A percentile compares a stretch with the other conserved stretches of the same genome.
These are phyloP conservation scores for Megastigmus dorsalis DNA, from an alignment of 2,888 invertebrate genomes.

Conservation along the genomic window DNA sequence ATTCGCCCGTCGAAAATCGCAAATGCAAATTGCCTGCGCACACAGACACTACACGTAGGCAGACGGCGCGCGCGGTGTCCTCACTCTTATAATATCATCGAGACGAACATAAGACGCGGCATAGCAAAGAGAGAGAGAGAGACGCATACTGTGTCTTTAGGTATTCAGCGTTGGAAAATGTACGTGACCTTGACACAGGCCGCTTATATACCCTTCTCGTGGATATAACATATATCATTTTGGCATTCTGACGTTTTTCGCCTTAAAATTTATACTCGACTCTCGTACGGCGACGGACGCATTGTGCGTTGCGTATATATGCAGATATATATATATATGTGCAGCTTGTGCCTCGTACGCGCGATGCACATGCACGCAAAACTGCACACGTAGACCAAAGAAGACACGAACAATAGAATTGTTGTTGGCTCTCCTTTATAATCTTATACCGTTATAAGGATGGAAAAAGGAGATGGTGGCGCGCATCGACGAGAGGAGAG, in stretches of 20 bases:
- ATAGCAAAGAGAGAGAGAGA: conserved; percentile 9
- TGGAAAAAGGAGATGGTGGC: conserved; percentile 3
- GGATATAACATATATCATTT: conserved; percentile 47
- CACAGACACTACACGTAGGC: no score
- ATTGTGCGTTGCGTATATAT: conserved; percentile 22
- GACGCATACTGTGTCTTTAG: conserved; percentile 54
- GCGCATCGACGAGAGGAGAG: neutral
- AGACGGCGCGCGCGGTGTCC: no score
- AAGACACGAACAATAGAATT: conserved; percentile 26
- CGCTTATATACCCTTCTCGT: conserved; percentile 38
- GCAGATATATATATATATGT: no score
- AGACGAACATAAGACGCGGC: no score
- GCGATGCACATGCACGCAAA: neutral
- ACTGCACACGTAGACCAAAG: no score
- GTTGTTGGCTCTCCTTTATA: conserved; percentile 4
- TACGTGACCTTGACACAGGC: conserved; percentile 68
- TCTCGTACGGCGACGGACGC: no score
- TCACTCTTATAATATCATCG: no score
- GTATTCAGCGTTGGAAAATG: conserved; percentile 66
- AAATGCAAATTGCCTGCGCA: conserved; percentile 52
- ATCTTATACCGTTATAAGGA: conserved; percentile 37
- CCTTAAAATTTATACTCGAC: conserved; percentile 21
- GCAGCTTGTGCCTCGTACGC: neutral
- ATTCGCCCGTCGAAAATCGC: conserved; percentile 55
- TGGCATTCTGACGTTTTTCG: conserved; percentile 8